Evolutionary conservation across 2,888 invertebrate genomes (phyloP).

Genomic region (Thyatira batis): DNA sequence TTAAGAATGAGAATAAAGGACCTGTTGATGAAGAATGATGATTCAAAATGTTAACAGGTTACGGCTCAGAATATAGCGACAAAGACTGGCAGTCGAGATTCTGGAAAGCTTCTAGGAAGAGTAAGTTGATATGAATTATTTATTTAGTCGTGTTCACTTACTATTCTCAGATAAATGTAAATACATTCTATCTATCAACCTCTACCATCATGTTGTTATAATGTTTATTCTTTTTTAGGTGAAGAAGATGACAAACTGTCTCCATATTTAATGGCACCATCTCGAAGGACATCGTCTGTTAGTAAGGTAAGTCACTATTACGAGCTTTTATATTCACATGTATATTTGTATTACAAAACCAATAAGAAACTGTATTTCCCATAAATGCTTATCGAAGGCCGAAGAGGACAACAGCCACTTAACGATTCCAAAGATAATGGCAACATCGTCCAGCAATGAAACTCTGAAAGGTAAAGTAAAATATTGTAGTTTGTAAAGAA

Average conservation of each 20-base stretch:
- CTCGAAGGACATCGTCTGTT: conserved; percentile 65
- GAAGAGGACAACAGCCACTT: conserved; percentile 85
- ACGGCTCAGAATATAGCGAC: conserved; percentile 89
- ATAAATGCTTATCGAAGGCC: conserved; percentile 57
- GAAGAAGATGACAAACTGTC: conserved; percentile 76
- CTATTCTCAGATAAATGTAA: too few relatives aligned
- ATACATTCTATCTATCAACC: too few relatives aligned
- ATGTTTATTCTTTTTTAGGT: conserved; percentile 41
- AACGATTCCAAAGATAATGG: conserved; percentile 88
- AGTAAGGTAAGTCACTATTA: conserved; percentile 53
- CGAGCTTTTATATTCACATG: background rate
- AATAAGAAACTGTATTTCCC: too few relatives aligned
- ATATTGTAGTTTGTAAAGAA: background rate
- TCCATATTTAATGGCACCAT: conserved; percentile 67
- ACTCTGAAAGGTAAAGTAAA: conserved; percentile 87
- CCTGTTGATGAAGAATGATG: background rate
- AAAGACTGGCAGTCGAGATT: conserved; percentile 83
- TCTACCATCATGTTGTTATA: too few relatives aligned
- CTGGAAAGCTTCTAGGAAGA: conserved; percentile 83
- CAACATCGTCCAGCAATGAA: conserved; percentile 89
- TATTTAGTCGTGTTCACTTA: too few relatives aligned
- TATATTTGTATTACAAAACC: too few relatives aligned
- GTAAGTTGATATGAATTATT: too few relatives aligned
- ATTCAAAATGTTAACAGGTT: conserved; percentile 67
- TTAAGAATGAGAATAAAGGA: background rate